Conservation (phyloP, 2,797 vertebrate species). For the Cheirogaleus major region DNA sequence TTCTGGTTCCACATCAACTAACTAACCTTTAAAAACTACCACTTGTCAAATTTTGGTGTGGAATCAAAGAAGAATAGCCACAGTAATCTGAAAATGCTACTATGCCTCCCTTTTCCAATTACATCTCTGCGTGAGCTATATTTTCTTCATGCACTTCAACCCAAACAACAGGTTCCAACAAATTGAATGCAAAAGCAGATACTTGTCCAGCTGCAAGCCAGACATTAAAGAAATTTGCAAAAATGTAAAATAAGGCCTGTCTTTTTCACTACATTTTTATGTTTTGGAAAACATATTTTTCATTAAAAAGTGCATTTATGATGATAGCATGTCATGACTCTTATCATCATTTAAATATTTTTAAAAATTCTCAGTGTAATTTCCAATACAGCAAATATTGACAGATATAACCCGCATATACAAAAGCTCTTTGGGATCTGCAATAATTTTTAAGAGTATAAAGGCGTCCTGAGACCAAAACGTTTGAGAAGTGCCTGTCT, state of each 20-base stretch:
- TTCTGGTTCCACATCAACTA: background rate
- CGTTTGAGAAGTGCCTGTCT: background rate
- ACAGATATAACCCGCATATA: background rate
- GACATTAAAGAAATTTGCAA: background rate
- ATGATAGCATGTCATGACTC: background rate
- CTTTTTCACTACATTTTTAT: background rate
- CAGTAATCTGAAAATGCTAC: background rate
- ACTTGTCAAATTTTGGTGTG: background rate
- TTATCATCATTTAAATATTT: background rate
- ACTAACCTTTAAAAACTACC: background rate
- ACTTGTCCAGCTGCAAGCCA: background rate
- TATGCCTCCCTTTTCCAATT: background rate
- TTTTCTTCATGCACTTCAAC: background rate
- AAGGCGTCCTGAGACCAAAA: rapidly evolving
- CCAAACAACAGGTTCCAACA: background rate
- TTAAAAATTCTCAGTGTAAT: background rate
- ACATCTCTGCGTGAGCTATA: rapidly evolving
- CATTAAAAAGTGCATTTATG: background rate
- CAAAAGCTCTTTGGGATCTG: background rate
- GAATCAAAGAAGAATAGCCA: background rate
- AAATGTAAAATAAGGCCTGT: background rate
- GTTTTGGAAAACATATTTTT: background rate
- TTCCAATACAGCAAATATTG: background rate
- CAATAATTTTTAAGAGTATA: background rate
- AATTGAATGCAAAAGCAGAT: background rate